Evolutionary conservation across 2,797 vertebrate genomes (phyloP), one percentile per base, ranked within the genome.

Genomic region (Rhabdomys pumilio): DNA sequence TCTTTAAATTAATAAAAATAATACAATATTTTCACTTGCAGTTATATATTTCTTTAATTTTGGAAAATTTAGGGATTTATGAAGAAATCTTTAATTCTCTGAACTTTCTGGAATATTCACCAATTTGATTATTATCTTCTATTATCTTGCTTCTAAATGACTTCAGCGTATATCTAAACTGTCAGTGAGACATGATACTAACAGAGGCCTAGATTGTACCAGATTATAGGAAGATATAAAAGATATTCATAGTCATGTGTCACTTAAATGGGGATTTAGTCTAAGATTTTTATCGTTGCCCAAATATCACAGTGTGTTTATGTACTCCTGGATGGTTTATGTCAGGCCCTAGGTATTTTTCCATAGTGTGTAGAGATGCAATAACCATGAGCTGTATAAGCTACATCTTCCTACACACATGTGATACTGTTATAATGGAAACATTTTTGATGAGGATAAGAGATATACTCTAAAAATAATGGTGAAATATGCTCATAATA

Each of bases 1-100:
- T 79, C n/a, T 26, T 75, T 14, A 96, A 93, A 69, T 83, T 8
- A 24, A 34, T 20, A 6, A 92, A 89, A 91, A 50, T 83, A 59
- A 44, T 77, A 83, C 80, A 63, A 86, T 88, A 3, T 6, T 63
- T 88, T 87, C 80, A n/a, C 87, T 95, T 87, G 1, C 11, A 83
- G 1, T 89, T 83, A 59, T 2, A 69, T 38, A 22, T 61, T 88
- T 55, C 92, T 53, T 29, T 90, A 83, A 94, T 80, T 80, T 38
- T 88, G 22, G 26, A 91, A 72, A 63, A 50, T 59, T 69, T 79
- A 61, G 14, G 57, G 20, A n/a, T 67, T 24, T 77, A n/a, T 47
- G 55, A 77, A 61, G 20, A 63, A 77, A 61, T 50, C 1, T 77
- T 63, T 69, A 59, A 72, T 93, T 91, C 65, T 73, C 50, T 80